phyloP scores from a whole-genome alignment of 2,888 invertebrate genomes.

The Agonopterix arenella region DNA sequence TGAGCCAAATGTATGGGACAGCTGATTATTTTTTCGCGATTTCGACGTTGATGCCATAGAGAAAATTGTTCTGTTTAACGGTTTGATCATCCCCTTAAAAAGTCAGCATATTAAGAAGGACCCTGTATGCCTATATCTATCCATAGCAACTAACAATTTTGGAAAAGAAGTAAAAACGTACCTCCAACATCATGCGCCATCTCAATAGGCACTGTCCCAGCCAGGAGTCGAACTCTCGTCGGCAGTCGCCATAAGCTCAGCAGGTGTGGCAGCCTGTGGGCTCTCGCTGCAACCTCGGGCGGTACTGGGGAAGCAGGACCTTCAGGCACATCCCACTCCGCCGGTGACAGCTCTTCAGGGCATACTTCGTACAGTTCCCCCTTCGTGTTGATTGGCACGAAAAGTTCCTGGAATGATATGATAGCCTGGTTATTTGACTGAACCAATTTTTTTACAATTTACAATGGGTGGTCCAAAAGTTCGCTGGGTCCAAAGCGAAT shows the following conservation, averaged over 20 bases:
- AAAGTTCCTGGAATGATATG: constrained; percentile 76
- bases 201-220: constrained; percentile 76
- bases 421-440: constrained; percentile 11
- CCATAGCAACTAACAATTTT: too few relatives aligned
- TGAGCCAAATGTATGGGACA: too few relatives aligned
- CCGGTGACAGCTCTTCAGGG: constrained; percentile 71
- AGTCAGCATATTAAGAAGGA: too few relatives aligned
- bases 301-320: constrained; percentile 56
- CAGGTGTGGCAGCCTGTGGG: constrained; percentile 72
- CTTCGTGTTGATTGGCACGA: constrained; percentile 84
- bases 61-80: too few relatives aligned
- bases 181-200: constrained; percentile 81
- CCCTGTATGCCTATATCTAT: too few relatives aligned
- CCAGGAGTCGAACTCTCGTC: constrained; percentile 76
- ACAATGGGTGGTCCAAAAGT: too few relatives aligned
- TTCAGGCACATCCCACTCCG: constrained; percentile 70
- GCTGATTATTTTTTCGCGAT: too few relatives aligned
- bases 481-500: too few relatives aligned
- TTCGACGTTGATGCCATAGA: too few relatives aligned
- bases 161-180: constrained; percentile 17
- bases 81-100: too few relatives aligned
- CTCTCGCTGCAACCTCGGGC: constrained; percentile 71
- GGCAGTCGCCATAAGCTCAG: constrained; percentile 77
- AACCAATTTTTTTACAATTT: background rate
- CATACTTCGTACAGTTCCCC: constrained; percentile 84